Base-by-base conservation (phyloP, 30 jellyfish, hydroid and myxozoan genomes). In the Turritopsis dohrnii region DNA sequence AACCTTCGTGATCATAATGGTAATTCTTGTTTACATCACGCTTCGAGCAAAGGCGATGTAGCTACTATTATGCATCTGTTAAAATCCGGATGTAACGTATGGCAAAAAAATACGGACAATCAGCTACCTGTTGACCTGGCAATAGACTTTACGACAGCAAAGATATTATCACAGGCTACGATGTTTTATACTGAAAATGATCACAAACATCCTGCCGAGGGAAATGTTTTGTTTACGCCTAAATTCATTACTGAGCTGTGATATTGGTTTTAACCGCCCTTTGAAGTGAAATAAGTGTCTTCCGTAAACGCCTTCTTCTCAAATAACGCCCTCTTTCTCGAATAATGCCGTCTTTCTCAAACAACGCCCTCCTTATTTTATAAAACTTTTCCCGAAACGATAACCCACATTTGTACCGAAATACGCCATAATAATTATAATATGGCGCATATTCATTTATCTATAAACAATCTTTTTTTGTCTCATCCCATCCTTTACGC, bases 21-120 rank as follows among this genome's bases (percentile, higher is more conserved):
- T 21, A 77, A 77, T 30, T 77, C 85, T 16, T 77, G 85, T 29
- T 60, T 77, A 21, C 85, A 77, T 30, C 29, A 29, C 28, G 85
- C 85, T 28, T 53, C 85, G 1, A 29, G 29, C 21, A 77, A 77
- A 24, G 28, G 85, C 53, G 85, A 77, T 30, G 25, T 77, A 18
- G 1, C 85, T 28, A 30, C 85, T 29, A 77, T 77, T 28, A 77
- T 29, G 7, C 71, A 22, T 28, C 66, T 77, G 19, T 52, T 77
- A 29, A 77, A 30, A 4, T 26, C 29, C 5, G 85, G 85, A 1
- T 73, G 85, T 17, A 18, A 77, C 29, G 85, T 29, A 29, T 77
- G 29, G 29, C 21, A 77, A 1, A 30, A 24, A 18, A 77, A 77
- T 77, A 77, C 41, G n/a, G 53, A 77, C 1, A 77, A 77, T 0